Base-by-base conservation (phyloP, 2,888 invertebrate genomes). In the Axea sp. region DNA sequence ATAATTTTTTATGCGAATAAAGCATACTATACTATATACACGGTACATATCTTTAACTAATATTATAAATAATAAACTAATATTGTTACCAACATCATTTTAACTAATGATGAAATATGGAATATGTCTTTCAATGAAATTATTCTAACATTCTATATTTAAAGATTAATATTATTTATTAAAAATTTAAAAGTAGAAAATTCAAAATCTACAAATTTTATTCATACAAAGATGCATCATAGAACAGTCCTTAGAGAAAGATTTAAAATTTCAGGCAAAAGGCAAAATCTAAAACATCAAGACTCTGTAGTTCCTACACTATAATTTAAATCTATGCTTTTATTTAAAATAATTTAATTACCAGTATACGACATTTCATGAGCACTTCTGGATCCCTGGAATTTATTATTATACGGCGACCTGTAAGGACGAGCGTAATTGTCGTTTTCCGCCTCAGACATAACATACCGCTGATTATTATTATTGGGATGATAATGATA, bases 341-440 rank as follows among this genome's bases (percentile, higher is more conserved):
- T 19, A 37, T 22, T 11, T 12, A 7, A 53, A 22, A 17, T 43
- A 15, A 26, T 17, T 7, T 51, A 68, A 19, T 67, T 67, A 87
- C 85, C 86, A 57, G 82, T 30, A 69, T 86, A 86, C 78, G 92
- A 92, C 84, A 93, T 92, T 87, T 93, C 93, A 86, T 93, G 93
- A 3, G 92, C 91, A 69, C 92, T 93, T 84, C 93, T 92, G 72
- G 86, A 90, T 41, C 80, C 83, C 81, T 84, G 83, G 79, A 84
- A 84, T 73, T 84, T 86, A 76, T 85, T 85, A 77, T 83, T 85
- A 62, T 86, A 86, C 2, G 84, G 82, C 5, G 83, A 77, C 53
- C 86, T 81, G 24, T 77, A 79, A 26, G 84, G 82, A 78, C 86
- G 84, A 39, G 81, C 80, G 64, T 87, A 86, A 69, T 86, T 86